Base-by-base conservation (phyloP, 1,140 invertebrate genomes). In the Euwallacea similis region DNA sequence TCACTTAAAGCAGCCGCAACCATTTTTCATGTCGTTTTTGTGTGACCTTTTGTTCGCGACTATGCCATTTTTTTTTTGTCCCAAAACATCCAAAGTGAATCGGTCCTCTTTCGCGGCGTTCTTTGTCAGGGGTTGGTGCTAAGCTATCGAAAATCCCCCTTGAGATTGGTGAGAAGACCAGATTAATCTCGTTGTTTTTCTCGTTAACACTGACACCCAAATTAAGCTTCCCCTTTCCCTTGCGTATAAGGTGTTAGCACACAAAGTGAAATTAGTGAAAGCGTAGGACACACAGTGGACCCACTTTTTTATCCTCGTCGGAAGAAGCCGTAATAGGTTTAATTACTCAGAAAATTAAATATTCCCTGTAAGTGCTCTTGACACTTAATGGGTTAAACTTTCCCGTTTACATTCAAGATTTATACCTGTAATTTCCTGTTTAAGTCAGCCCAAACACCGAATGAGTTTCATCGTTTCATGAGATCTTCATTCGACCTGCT, bases 351-450 rank as follows among this genome's bases (percentile, higher is more conserved):
- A 62, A 62, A 62, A 46, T 62, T 62, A 62, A 62, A 62, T 62
- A 62, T 44, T 62, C 43, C 46, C n/a, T 13, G 60, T 44, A 33
- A 43, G 42, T 62, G 43, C 42, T 41, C 11, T 11, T 53, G 44
- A 64, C 62, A 53, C 6, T 64, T 64, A 64, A 64, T 53, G 62
- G 62, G 16, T 21, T n/a, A 62, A 62, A 62, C 42, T 46, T 62
- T 62, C 42, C 6, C 60, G 43, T 62, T 62, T 53, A 41, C 62
- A 3, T 64, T 44, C 15, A 11, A 64, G 47, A 64, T 64, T 64
- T 64, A 64, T 64, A 53, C 62, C 62, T 64, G 13, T 53, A 64
- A 64, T 64, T 64, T 64, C 62, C 62, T 64, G 47, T 53, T 53
- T 16, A 64, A 64, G 42, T 64, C 16, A 9, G 8, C 8, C 54